A percentile compares a stretch with the other conserved stretches of the same genome.
Evolutionary conservation across 2,113 vertebrate genomes (phyloP).

Genomic region (Pseudorhombus dupliciocellatus): DNA sequence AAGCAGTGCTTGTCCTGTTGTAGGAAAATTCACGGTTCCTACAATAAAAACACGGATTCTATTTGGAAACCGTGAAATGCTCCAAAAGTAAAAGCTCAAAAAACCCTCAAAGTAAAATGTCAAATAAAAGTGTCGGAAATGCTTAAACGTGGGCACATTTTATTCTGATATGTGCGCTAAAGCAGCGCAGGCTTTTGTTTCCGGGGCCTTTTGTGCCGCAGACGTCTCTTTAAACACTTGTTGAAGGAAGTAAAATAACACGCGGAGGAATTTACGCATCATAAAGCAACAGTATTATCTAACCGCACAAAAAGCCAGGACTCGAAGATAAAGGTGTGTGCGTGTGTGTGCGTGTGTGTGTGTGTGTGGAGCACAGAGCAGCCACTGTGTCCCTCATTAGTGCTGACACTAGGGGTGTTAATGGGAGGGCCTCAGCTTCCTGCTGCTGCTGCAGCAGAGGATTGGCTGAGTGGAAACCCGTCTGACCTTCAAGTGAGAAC

Average conservation of each 20-base stretch:
- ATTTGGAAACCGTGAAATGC: too few relatives aligned
- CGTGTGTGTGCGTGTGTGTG: constrained; percentile 32
- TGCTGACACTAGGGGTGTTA: constrained; percentile 70
- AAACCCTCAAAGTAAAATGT: too few relatives aligned
- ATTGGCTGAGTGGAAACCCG: constrained; percentile 29
- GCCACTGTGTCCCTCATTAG: constrained; percentile 68
- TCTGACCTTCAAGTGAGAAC: constrained; percentile 56
- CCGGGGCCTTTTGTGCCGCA: neutral
- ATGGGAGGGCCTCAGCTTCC: constrained; percentile 67
- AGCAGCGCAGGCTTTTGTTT: neutral
- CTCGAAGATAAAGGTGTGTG: constrained; percentile 1
- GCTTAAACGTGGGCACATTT: neutral
- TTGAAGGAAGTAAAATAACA: constrained; percentile 23
- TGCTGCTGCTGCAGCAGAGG: constrained; percentile 53
- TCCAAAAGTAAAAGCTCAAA: too few relatives aligned
- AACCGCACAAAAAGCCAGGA: neutral
- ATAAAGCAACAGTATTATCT: neutral
- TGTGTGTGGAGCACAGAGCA: constrained; percentile 43
- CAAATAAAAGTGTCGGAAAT: neutral
- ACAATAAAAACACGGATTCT: too few relatives aligned
- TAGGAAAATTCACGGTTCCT: too few relatives aligned
- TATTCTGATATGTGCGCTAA: too few relatives aligned
- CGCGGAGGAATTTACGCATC: constrained; percentile 23
- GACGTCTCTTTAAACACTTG: constrained; percentile 25
- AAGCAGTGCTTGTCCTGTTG: too few relatives aligned